These are phyloP conservation scores for Hyposmocoma kahamanoa DNA, from an alignment of 1,140 invertebrate genomes.

Conservation along the genomic window DNA sequence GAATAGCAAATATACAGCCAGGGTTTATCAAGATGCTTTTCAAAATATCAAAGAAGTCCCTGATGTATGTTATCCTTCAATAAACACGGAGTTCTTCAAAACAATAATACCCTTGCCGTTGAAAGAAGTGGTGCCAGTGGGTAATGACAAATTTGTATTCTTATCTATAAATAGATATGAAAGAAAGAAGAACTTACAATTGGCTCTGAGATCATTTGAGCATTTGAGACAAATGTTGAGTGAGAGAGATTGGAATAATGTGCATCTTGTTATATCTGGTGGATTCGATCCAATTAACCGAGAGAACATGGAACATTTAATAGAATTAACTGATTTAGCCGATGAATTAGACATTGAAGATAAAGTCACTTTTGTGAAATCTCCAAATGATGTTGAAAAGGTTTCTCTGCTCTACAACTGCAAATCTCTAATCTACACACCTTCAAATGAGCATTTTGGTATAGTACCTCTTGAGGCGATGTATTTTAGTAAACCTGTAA, in stretches of 20 bases:
- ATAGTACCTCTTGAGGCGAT: constrained; percentile 99
- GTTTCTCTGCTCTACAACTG: constrained; percentile 84
- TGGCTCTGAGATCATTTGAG: constrained; percentile 89
- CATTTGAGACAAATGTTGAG: constrained; percentile 75
- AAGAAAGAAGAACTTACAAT: constrained; percentile 93
- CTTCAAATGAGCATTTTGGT: constrained; percentile 98
- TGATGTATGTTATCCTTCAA: constrained; percentile 94
- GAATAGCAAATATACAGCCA: constrained; percentile 94
- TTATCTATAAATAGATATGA: constrained; percentile 98
- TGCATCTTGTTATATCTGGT: constrained; percentile 95
- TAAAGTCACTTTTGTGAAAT: constrained; percentile 89
- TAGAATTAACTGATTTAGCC: constrained; percentile 82
- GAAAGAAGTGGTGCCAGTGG: constrained; percentile 63
- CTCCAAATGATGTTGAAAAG: constrained; percentile 90
- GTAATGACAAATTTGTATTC: constrained; percentile 79
- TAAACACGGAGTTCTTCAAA: constrained; percentile 88
- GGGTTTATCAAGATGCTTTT: constrained; percentile 91
- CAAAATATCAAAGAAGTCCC: constrained; percentile 79
- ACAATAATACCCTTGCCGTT: constrained; percentile 70
- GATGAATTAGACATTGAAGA: constrained; percentile 80
- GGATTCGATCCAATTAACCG: constrained; percentile 94
- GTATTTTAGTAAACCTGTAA: constrained; percentile 93
- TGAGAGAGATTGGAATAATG: constrained; percentile 75
- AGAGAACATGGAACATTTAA: constrained; percentile 93
- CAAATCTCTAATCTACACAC: constrained; percentile 93